Percentiles rank a stretch among this genome's conserved stretches.
Evolutionary conservation across 1,140 invertebrate genomes (phyloP).

Genomic region (Thaumetopoea pityocampa): DNA sequence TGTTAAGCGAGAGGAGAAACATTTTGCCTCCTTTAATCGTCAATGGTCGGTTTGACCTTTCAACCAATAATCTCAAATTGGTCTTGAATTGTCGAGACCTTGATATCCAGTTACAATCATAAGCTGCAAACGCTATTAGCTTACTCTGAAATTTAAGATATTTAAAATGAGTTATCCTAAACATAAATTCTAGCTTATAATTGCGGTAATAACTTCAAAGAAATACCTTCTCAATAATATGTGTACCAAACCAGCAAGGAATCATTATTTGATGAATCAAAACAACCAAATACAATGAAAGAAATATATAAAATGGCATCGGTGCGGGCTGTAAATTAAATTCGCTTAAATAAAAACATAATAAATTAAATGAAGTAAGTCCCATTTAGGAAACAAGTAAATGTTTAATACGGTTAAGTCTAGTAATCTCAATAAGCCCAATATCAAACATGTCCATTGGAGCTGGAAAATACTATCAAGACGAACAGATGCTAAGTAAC

Average conservation of each 20-base stretch:
- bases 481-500: too few species aligned
- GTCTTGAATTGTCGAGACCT: constrained; percentile 47
- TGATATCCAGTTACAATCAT: constrained; percentile 52
- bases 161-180: too few species aligned
- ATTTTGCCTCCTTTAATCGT: constrained; percentile 57
- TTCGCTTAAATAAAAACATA: not conserved
- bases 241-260: constrained; percentile 53
- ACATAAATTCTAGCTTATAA: not conserved
- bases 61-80: constrained; percentile 50
- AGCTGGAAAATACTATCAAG: too few species aligned
- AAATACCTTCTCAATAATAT: constrained; percentile 45
- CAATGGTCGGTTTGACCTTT: constrained; percentile 44
- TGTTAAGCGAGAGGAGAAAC: constrained; percentile 53
- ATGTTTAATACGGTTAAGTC: too few species aligned
- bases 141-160: constrained; percentile 37
- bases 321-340: constrained; percentile 44
- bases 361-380: not conserved
- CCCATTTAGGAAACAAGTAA: too few species aligned
- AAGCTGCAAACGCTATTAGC: constrained; percentile 42
- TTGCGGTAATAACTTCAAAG: not conserved
- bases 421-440: too few species aligned
- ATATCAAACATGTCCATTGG: too few species aligned
- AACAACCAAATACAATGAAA: constrained; percentile 40
- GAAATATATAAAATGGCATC: constrained; percentile 43
- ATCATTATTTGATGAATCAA: constrained; percentile 52